Evolutionary conservation across 92 coral and sea anemone species (phyloP), one percentile per base, ranked within the genome.

Genomic region (Bergia puertoricense): DNA sequence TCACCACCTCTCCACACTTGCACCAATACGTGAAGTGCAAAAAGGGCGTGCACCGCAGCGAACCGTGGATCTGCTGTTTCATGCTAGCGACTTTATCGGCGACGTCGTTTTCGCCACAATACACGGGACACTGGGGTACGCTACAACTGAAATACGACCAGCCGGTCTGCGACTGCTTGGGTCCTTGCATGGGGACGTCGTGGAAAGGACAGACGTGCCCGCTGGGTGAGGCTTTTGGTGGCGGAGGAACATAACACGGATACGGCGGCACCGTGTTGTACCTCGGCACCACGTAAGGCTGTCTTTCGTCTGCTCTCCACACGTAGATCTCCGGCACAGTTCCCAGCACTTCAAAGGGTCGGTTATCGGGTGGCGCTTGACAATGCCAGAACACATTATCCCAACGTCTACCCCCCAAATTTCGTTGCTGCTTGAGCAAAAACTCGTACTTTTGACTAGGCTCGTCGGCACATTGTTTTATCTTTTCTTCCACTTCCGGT

Each of bases 101-200:
- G n/a, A 67, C 73, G 23, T 67, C 73, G 73, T 67, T 23, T 67
- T 67, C 73, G n/a, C 73, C 73, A 67, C 73, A 67, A 67, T 67
- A 67, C 73, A 67, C n/a, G 73, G 73, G 73, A 67, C 73, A 67
- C 37, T 67, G 73, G n/a, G 73, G 73, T 67, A 67, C 73, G 73
- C 73, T 67, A 67, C 73, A 67, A 67, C 73, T 67, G 73, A 67
- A 67, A 67, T 67, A 67, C 73, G 73, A 67, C 73, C 73, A 67
- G 73, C 73, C 73, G n/a, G 73, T 67, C 73, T 67, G 73, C 73
- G 73, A 67, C 73, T 67, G 73, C 73, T 67, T 67, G 73, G 73
- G 73, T 67, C 73, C 73, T 67, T 67, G 73, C 73, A 67, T 67
- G 73, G 73, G 73, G 73, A 67, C 73, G 73, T 67, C 73, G 73